Percentiles rank a stretch among this genome's conserved stretches.
Conservation (phyloP, 1,140 invertebrate genomes). For the Nephila pilipes region DNA sequence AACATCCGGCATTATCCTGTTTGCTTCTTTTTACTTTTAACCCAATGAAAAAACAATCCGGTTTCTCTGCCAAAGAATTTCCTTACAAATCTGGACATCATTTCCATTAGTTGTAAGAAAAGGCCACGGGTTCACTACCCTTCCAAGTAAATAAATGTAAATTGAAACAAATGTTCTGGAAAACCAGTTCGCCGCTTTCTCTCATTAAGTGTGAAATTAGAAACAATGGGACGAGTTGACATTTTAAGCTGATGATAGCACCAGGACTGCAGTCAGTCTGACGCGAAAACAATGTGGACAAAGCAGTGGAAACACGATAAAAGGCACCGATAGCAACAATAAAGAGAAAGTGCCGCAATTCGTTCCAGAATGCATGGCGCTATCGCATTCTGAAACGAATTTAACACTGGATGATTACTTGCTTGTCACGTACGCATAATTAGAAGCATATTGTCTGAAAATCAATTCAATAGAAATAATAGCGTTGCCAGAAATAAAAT, state of each 20-base stretch:
- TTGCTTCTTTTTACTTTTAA: too few relatives aligned
- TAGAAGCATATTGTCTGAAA: too few relatives aligned
- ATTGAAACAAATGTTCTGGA: too few relatives aligned
- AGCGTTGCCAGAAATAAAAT: too few relatives aligned
- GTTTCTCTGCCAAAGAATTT: neutral
- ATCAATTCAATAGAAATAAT: too few relatives aligned
- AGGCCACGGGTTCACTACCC: neutral
- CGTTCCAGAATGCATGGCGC: neutral
- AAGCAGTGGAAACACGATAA: conserved; percentile 9
- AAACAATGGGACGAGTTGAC: conserved; percentile 4
- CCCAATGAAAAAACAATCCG: neutral
- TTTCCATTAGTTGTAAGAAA: neutral
- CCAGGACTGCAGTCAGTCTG: neutral
- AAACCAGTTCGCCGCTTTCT: conserved; percentile 4
- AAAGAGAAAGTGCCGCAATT: neutral
- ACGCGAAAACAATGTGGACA: neutral
- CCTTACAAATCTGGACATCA: neutral
- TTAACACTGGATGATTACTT: too few relatives aligned
- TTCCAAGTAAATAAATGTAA: neutral
- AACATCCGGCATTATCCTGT: too few relatives aligned
- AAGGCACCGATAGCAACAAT: neutral
- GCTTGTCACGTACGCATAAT: too few relatives aligned
- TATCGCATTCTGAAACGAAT: neutral
- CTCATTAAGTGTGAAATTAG: neutral
- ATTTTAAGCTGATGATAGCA: conserved; percentile 18